Evolutionary conservation across 2,797 vertebrate species (phyloP).

Genomic region (Moxostoma hubbsi): DNA sequence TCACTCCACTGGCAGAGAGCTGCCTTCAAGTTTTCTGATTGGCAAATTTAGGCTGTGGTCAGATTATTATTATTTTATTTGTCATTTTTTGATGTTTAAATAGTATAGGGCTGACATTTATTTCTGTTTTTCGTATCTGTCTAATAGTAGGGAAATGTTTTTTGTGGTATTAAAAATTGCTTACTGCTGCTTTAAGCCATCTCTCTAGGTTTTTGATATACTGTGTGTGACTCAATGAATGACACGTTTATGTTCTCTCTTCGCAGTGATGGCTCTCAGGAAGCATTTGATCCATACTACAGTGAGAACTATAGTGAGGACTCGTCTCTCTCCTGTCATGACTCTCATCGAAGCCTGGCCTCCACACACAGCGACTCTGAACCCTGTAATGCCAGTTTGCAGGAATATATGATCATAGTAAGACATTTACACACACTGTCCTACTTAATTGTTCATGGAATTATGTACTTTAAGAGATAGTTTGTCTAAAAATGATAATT

Average conservation of each 20-base stretch:
- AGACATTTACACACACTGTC: constrained; percentile 46
- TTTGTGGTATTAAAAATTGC: constrained; percentile 4
- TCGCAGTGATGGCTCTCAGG: constrained; percentile 88
- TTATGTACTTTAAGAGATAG: not conserved
- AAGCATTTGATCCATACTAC: constrained; percentile 90
- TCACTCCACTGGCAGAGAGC: not conserved
- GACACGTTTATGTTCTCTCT: not conserved
- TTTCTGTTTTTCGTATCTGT: not conserved
- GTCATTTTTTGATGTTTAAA: not conserved
- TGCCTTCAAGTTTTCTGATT: not conserved
- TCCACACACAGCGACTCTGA: constrained; percentile 81
- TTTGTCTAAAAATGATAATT: no score
- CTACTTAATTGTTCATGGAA: not conserved
- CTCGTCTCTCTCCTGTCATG: constrained; percentile 87
- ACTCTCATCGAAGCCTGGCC: constrained; percentile 83
- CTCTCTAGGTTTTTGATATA: no score
- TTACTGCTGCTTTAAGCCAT: not conserved
- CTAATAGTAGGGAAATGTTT: not conserved
- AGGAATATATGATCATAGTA: constrained; percentile 97
- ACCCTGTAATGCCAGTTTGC: constrained; percentile 79
- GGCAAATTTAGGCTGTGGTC: not conserved
- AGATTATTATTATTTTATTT: no score
- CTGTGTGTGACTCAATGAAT: not conserved
- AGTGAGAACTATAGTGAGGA: constrained; percentile 86
- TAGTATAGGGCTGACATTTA: not conserved